Evolutionary conservation across 2,113 vertebrate genomes (phyloP), one percentile per base, ranked within the genome.

Genomic region (Hucho hucho): DNA sequence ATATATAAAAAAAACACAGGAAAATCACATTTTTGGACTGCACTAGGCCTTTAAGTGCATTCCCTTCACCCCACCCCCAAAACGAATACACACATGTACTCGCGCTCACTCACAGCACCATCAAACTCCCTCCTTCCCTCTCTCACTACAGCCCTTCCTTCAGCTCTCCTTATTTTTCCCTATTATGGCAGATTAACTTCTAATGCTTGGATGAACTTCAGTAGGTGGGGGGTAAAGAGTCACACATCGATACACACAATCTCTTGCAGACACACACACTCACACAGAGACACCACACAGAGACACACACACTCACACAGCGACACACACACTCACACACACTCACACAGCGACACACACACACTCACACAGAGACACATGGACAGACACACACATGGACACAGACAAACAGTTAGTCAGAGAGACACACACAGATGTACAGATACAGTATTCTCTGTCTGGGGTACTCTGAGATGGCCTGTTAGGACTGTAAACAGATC

Each of bases 141-240:
- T 32, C 75, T 58, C 69, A 70, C 64, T 72, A 58, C 20, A 37
- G 47, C 82, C 59, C 65, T 68, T 83, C 70, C 78, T 77, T 81
- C 78, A n/a, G 64, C 75, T 80, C 70, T 77, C 75, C 32, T 13
- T 90, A 43, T 43, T 43, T 90, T 88, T 87, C 83, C 91, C 87
- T 89, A 93, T 94, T 93, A 94, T 83, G 83, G 80, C 11, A 89
- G 91, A 94, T 94, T 94, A 94, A 89, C 90, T 93, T 87, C 77
- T 84, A 87, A 92, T 89, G 91, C 91, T 93, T 92, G 92, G 87
- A 91, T 90, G 92, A 89, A 91, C 89, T 84, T 86, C 81, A 83
- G 88, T 87, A 82, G 87, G 89, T 78, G 81, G 86, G 85, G 88
- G 89, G 87, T 83, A 87, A 83, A 79, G 77, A 90, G 88, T 92